Base-by-base conservation (phyloP, 2,113 vertebrate species). In the Pseudorhombus dupliciocellatus region DNA sequence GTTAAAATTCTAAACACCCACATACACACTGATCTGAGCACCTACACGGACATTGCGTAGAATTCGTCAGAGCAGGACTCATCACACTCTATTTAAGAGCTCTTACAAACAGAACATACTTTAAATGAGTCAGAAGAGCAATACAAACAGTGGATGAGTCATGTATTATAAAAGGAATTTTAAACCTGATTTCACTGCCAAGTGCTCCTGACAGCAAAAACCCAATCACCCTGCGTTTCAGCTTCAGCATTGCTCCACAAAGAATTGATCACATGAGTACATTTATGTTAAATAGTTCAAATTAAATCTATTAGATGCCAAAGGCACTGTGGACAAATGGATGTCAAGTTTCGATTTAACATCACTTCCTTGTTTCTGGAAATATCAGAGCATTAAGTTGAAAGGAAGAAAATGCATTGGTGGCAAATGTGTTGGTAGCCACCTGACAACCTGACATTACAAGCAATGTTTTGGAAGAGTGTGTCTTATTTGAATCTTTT, bases 151-250 rank as follows among this genome's bases (percentile, higher is more conserved):
- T 46, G n/a, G 28, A 15, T 65, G 30, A 46, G 48, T 37, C 66
- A 40, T 57, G 30, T 34, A n/a, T 81, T 62, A 40, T 10, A 53
- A 44, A 64, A 56, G 61, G 42, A 11, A 66, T 58, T 22, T 70
- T 61, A 37, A 31, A 14, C 46, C 25, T 40, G 62, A 65, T 74
- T 70, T 73, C 54, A 65, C 51, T 46, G 42, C 75, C 79, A 77
- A 78, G 75, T 81, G 75, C 42, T 20, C 55, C 57, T 66, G 70
- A 76, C 26, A 59, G 25, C 51, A 31, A 48, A 59, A 60, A 31
- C 52, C 69, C 15, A 77, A 68, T 83, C 77, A 80, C 22, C 28
- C 16, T 4, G 1, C 16, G n/a, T 74, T 64, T 46, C 42, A 53
- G 21, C 70, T 68, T 60, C 25, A 26, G 20, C 24, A 55, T 42